These are phyloP conservation scores for Nemapogon koenigi DNA, from an alignment of 2,888 invertebrate genomes.

Conservation along the genomic window DNA sequence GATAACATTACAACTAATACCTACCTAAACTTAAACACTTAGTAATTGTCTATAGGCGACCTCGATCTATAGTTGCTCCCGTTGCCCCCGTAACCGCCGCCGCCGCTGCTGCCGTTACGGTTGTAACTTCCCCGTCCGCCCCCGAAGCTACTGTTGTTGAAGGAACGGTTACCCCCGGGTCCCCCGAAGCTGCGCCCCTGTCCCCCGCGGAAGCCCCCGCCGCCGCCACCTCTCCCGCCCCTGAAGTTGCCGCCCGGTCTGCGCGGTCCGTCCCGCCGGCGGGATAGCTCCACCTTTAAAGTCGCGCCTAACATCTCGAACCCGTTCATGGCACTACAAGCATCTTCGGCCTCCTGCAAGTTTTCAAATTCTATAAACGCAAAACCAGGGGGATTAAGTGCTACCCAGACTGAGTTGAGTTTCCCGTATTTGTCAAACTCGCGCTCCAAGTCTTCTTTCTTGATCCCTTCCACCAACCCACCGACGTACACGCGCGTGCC, in stretches of 20 bases:
- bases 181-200: conserved; percentile 45
- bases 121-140: conserved; percentile 60
- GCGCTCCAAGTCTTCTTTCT: conserved; percentile 89
- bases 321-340: conserved; percentile 88
- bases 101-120: conserved; percentile 64
- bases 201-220: conserved; percentile 47
- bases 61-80: conserved; percentile 61
- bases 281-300: conserved; percentile 86
- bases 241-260: conserved; percentile 68
- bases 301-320: conserved; percentile 87
- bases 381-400: conserved; percentile 93
- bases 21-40: conserved; percentile 56
- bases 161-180: conserved; percentile 48
- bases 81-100: conserved; percentile 48
- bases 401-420: conserved; percentile 91
- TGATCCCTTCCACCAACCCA: conserved; percentile 85
- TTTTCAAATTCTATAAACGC: conserved; percentile 93
- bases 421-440: conserved; percentile 93
- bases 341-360: conserved; percentile 87
- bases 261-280: conserved; percentile 77
- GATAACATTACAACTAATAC: conserved; percentile 62
- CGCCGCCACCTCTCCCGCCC: conserved; percentile 51
- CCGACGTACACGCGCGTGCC: conserved; percentile 89
- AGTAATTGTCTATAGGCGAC: conserved; percentile 55
- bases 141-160: conserved; percentile 56